Evolutionary conservation across 2,888 invertebrate genomes (phyloP).

Genomic region (Drosophila formosana): DNA sequence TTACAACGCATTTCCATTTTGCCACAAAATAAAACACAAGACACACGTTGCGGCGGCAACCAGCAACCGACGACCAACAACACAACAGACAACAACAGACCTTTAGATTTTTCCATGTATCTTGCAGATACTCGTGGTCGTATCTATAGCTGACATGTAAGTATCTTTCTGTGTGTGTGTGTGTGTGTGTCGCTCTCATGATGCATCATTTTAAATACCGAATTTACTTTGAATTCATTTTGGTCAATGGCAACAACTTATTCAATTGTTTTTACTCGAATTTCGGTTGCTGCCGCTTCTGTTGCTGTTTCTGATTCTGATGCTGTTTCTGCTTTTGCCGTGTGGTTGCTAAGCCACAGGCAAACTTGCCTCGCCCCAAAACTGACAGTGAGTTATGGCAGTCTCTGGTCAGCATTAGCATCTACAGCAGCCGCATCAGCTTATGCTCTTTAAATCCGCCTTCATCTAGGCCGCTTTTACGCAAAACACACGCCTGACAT

Average conservation of each 20-base stretch:
- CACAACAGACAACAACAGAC: constrained; percentile 15
- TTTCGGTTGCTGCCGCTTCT: constrained; percentile 14
- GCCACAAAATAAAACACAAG: constrained; percentile 57
- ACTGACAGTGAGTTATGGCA: constrained; percentile 77
- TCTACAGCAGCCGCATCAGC: constrained; percentile 28
- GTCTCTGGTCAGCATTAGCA: constrained; percentile 47
- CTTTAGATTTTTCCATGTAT: constrained; percentile 28
- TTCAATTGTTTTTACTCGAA: constrained; percentile 49
- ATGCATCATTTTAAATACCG: constrained; percentile 61
- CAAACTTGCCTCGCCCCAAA: constrained; percentile 36
- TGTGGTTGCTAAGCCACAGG: constrained; percentile 48
- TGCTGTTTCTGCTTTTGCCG: not conserved
- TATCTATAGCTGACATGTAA: constrained; percentile 7
- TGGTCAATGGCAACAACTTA: constrained; percentile 48
- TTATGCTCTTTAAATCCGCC: constrained; percentile 48
- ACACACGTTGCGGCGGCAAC: constrained; percentile 17
- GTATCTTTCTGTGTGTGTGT: constrained; percentile 1
- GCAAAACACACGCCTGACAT: constrained; percentile 41
- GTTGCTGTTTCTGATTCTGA: not conserved
- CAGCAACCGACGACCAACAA: constrained; percentile 7
- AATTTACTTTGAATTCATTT: constrained; percentile 55
- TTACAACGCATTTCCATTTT: constrained; percentile 63
- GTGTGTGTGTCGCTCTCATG: constrained; percentile 16
- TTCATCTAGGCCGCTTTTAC: constrained; percentile 25
- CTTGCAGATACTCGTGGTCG: constrained; percentile 19